Evolutionary conservation across 2,113 vertebrate genomes (phyloP).

Genomic region (Rattus rattus): DNA sequence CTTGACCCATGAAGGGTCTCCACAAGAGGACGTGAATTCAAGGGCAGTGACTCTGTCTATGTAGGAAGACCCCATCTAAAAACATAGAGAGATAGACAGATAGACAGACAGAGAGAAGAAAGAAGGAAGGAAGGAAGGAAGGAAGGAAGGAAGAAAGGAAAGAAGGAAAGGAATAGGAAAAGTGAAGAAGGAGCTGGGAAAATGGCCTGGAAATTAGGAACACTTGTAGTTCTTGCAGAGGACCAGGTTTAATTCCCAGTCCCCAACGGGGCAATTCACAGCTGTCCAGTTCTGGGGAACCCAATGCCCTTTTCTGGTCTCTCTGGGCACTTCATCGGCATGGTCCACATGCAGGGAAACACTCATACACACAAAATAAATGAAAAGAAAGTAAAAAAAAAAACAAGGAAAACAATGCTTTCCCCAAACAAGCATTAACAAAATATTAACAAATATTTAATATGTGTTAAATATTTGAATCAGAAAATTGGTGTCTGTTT

Average conservation of each 20-base stretch:
- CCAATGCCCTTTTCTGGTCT: neutral
- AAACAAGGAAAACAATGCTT: neutral
- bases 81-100: neutral
- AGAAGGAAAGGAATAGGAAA: too few species aligned
- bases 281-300: neutral
- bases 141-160: too few species aligned
- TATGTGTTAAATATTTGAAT: neutral
- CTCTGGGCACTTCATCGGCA: neutral
- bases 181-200: neutral
- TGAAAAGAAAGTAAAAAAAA: neutral
- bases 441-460: too few species aligned
- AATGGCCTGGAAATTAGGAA: neutral
- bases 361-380: neutral
- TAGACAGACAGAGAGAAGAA: neutral
- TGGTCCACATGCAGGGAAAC: neutral
- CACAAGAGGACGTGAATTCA: neutral
- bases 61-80: neutral
- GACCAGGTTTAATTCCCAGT: neutral
- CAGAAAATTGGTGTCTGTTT: neutral
- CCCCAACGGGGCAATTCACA: neutral
- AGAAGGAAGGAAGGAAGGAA: neutral
- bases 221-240: neutral
- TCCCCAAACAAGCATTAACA: neutral
- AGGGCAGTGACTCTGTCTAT: neutral
- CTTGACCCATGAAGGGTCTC: too few species aligned